Base-by-base conservation (phyloP, 2,888 invertebrate species). In the Xestia sexstrigata region DNA sequence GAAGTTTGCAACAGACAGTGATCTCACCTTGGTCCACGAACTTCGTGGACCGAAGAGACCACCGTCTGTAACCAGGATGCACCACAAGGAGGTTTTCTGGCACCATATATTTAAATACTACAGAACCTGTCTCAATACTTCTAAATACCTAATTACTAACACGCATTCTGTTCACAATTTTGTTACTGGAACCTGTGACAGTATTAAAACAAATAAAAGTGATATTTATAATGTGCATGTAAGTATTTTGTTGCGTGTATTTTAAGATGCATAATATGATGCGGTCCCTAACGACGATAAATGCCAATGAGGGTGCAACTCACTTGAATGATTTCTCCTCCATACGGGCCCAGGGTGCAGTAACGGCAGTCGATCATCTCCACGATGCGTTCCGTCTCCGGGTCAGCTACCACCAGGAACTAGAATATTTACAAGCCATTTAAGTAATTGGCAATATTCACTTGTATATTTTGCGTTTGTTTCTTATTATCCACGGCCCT, bases 331-430 rank as follows among this genome's bases (percentile, higher is more conserved):
- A 92, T 83, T 23, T 91, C 83, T 42, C 94, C 95, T 35, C 90
- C 83, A 81, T 92, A 93, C 0, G 94, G 91, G 1, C 88, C 86
- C 11, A 96, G 83, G 0, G 89, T 83, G 86, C 96, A 96, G 52
- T 78, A 90, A 9, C 90, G 92, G 30, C 94, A 91, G 70, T 95
- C 95, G 6, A 96, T 93, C 95, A 94, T 95, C 87, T 96, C 96
- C 4, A 94, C 86, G 66, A 96, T 92, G 5, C 92, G 91, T 78
- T 96, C 95, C 3, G 93, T 86, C 23, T 93, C 93, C 2, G 92
- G 90, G 0, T 96, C 95, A 0, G 92, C 93, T 9, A 96, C 84
- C 52, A 96, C 93, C 62, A 96, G 81, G 83, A 90, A 95, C 96
- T 65, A 65, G 17, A 65, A 42, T 8, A 65, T 65, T 60, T 60